Conservation (phyloP, 2,113 vertebrate species). For the Saimiri boliviensis region DNA sequence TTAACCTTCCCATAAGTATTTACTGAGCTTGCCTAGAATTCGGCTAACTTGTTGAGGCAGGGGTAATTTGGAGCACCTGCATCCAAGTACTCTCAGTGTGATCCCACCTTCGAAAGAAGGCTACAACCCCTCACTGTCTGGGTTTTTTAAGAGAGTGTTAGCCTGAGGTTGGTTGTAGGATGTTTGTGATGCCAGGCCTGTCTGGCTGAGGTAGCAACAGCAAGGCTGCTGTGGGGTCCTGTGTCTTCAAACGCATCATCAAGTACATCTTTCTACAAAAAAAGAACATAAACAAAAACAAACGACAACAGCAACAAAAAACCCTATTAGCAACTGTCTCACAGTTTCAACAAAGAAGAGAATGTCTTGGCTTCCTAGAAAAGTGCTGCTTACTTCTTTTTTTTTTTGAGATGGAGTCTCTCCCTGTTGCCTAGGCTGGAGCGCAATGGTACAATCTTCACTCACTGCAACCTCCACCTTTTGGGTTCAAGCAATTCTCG, state of each 20-base stretch:
- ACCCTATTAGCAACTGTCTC: background rate
- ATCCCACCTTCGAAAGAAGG: background rate
- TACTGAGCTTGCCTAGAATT: background rate
- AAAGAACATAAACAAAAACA: background rate
- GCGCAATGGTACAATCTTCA: no score
- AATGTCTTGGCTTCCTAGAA: background rate
- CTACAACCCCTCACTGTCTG: accelerated
- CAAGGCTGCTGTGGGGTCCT: background rate
- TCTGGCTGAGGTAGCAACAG: background rate
- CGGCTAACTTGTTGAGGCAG: background rate
- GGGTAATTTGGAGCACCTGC: background rate
- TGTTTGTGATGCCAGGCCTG: background rate
- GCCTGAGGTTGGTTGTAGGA: background rate
- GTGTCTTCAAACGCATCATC: background rate
- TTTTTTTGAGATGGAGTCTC: no score
- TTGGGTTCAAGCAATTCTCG: no score
- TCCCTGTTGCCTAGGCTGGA: no score
- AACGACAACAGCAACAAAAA: background rate
- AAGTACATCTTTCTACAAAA: background rate
- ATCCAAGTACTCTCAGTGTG: background rate
- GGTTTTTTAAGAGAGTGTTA: background rate
- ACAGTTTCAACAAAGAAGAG: background rate
- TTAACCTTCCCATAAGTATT: background rate
- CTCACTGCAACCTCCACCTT: no score
- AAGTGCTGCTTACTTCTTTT: background rate